A percentile compares a stretch with the other conserved stretches of the same genome.
Evolutionary conservation across 1,140 invertebrate genomes (phyloP).

Genomic region (Drosophila repletoides): DNA sequence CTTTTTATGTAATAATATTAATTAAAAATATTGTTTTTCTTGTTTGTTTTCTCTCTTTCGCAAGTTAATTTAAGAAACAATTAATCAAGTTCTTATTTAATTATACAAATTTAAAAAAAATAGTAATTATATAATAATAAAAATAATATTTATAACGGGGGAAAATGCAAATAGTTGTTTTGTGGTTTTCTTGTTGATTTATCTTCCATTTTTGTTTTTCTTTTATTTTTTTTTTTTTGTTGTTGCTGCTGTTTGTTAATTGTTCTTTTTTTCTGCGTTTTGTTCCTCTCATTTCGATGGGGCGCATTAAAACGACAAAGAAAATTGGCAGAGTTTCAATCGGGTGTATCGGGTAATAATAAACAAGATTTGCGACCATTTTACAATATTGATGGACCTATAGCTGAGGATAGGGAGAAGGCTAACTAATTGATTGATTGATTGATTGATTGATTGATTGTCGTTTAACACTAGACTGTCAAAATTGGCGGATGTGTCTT

Average conservation of each 20-base stretch:
- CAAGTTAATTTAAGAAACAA: constrained; percentile 77
- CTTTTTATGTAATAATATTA: constrained; percentile 48
- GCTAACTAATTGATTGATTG: constrained; percentile 19
- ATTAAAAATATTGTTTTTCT: constrained; percentile 55
- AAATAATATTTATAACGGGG: constrained; percentile 76
- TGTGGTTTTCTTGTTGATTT: constrained; percentile 37
- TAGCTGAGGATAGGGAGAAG: background rate
- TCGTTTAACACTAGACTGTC: constrained; percentile 48
- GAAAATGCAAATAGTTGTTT: constrained; percentile 70
- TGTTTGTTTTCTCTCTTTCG: constrained; percentile 53
- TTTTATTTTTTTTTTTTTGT: constrained; percentile 32
- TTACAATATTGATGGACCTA: constrained; percentile 11
- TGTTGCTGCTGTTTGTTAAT: constrained; percentile 28
- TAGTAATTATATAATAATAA: constrained; percentile 79
- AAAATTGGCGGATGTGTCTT: constrained; percentile 32
- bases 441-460: constrained; percentile 37
- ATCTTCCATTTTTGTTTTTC: constrained; percentile 32
- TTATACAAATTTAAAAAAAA: constrained; percentile 79
- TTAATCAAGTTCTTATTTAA: constrained; percentile 77
- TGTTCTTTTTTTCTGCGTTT: constrained; percentile 22
- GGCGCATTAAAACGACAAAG: constrained; percentile 32
- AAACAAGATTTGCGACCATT: constrained; percentile 29
- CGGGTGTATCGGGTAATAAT: background rate
- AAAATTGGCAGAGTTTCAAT: constrained; percentile 1
- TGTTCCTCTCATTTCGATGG: constrained; percentile 25